phyloP scores from a whole-genome alignment of 2,113 vertebrate genomes.

The Anseranas semipalmata region DNA sequence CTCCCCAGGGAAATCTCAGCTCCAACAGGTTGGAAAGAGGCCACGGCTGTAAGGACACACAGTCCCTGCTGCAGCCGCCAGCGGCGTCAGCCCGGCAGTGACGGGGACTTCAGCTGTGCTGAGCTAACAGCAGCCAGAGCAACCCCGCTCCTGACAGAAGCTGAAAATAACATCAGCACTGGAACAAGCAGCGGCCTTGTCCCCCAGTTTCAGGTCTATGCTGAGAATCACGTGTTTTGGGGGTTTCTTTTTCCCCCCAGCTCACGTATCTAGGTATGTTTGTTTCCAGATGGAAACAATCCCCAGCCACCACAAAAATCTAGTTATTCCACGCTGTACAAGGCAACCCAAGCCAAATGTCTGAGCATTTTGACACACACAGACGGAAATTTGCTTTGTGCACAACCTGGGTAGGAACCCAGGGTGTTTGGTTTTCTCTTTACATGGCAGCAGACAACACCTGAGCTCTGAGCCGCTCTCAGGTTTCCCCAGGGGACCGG shows the following conservation, averaged over 20 bases:
- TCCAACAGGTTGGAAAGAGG: not conserved
- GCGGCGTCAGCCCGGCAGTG: not conserved
- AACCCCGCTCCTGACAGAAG: not conserved
- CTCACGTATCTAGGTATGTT: accelerated
- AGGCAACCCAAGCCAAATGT: not conserved
- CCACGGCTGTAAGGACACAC: accelerated
- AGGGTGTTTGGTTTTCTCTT: accelerated
- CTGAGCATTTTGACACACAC: not conserved
- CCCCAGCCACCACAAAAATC: not conserved
- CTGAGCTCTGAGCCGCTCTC: not conserved
- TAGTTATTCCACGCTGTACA: not conserved
- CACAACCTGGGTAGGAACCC: not conserved
- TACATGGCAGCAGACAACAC: not conserved
- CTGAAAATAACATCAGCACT: not conserved
- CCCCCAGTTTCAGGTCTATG: not conserved
- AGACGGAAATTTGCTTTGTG: too few species aligned
- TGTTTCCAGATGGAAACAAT: not conserved
- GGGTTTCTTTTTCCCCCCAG: not conserved
- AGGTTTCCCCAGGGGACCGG: not conserved
- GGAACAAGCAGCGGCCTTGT: not conserved
- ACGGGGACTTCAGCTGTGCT: not conserved
- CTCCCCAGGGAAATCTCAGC: not conserved
- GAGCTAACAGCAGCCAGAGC: not conserved
- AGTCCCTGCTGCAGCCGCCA: not conserved
- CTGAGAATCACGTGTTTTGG: accelerated